Base-by-base conservation (phyloP, 2,888 invertebrate genomes). In the Hesperia comma region DNA sequence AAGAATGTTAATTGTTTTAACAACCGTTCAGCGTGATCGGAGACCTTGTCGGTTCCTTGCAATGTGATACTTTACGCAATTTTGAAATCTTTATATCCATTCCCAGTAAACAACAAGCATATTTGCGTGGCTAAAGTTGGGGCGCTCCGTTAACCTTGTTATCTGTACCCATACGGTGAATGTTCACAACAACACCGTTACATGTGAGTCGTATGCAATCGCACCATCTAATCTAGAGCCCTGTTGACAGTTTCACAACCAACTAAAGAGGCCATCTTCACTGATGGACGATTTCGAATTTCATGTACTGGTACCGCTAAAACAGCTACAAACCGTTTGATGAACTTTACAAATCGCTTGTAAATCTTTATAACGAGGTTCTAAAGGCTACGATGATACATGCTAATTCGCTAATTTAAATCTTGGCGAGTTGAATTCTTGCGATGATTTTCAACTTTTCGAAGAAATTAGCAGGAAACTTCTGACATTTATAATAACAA, bases 61-160 rank as follows among this genome's bases (percentile, higher is more conserved):
- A 49, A 49, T 19, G 49, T 49, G 19, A 49, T 46, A 46, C 17
- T 37, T 49, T 49, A 49, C 49, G 57, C 2, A 49, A 64, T 64
- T 58, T 53, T 6, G 10, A 37, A 37, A 12, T 3, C 2, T 37
- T 26, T 26, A 26, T 21, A 21, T 63, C 32, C 26, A 26, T 19
- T 32, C 53, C 40, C 40, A 63, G n/a, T 8, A 6, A 10, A n/a
- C 6, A 21, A 32, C 51, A 10, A 37, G 32, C 3, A 75, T 75
- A 81, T 83, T 84, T 71, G 80, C 84, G 84, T 84, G 83, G 82
- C 74, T 73, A 71, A 76, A 10, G 49, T 49, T 49, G 76, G 77
- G 71, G 74, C 77, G 82, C 80, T 81, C 86, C 80, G 85, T 82
- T 88, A 86, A 86, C 86, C 86, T 83, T 84, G 79, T 86, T 88